Base-by-base conservation (phyloP, 1,140 invertebrate species). In the Drosophila sproati region DNA sequence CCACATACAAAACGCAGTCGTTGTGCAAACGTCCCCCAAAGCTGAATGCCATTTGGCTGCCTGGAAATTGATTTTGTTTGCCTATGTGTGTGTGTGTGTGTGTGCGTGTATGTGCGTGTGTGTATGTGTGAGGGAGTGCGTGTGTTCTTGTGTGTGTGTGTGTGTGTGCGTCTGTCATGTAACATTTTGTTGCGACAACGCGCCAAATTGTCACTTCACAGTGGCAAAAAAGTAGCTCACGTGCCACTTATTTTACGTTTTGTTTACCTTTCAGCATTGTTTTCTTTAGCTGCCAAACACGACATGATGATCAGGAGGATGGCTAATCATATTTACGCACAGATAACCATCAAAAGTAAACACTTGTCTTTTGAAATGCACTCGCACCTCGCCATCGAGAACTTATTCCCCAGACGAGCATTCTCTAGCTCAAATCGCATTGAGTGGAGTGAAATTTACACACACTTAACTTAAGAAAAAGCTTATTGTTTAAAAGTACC, bases 11-110 rank as follows among this genome's bases (percentile, higher is more conserved):
- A 48, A 48, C 52, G 51, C n/a, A 71, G 41, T 55, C 35, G 57
- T 74, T 74, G 66, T 52, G 67, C 66, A 73, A 69, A 69, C 64
- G 56, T 50, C 41, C 28, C 54, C 39, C 39, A 1, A 43, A 50
- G 55, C 56, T 47, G 66, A 62, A 62, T 75, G 62, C 54, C 55
- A 70, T 52, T 72, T 69, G 77, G 64, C 51, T 67, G 83, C 77
- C 83, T 88, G 50, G 35, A 82, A 86, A 86, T 86, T 82, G 82
- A 86, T 86, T 87, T 87, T 79, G 85, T 78, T 67, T 82, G 69
- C 50, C 68, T 10, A 51, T 41, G 10, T 29, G 28, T 50, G 39
- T 32, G 29, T 60, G 52, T 5, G 20, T 37, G 29, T 60, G 43
- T 48, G 50, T 45, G 37, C 12, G 59, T 51, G 35, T 52, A 3